phyloP scores from a whole-genome alignment of 1,140 invertebrate species.

The Colletes latitarsis region DNA sequence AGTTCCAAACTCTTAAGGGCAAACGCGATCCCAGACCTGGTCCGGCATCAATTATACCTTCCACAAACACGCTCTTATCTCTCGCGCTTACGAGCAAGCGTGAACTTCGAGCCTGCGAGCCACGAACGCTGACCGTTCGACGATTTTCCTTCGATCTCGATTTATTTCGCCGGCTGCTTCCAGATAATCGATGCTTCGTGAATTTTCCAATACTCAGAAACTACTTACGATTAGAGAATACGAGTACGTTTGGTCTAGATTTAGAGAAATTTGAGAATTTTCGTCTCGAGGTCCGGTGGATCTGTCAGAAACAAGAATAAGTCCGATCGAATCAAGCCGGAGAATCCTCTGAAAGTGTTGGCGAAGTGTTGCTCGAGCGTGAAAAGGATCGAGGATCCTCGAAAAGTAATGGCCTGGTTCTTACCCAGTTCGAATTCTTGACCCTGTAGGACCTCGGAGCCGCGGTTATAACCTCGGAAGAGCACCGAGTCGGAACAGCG shows the following conservation, averaged over 20 bases:
- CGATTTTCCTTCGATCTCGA: background rate
- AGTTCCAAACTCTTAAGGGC: slow-evolving; percentile 77
- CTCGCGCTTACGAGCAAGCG: slow-evolving; percentile 36
- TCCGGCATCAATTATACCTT: slow-evolving; percentile 78
- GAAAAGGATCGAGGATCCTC: slow-evolving; percentile 56
- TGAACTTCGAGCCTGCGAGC: slow-evolving; percentile 22
- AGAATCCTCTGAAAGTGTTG: slow-evolving; percentile 1
- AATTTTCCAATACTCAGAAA: too few species aligned
- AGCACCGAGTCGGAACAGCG: slow-evolving; percentile 68
- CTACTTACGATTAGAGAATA: too few species aligned
- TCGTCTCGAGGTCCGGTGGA: too few species aligned
- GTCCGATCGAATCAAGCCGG: background rate
- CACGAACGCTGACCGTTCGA: background rate
- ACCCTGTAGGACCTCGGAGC: slow-evolving; percentile 50
- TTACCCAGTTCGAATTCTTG: slow-evolving; percentile 65
- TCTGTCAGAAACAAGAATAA: background rate
- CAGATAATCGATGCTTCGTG: too few species aligned
- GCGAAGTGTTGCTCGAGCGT: slow-evolving; percentile 49
- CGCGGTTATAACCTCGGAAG: slow-evolving; percentile 62
- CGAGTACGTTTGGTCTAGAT: too few species aligned
- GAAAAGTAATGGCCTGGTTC: slow-evolving; percentile 66
- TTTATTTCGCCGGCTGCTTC: too few species aligned
- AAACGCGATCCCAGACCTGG: slow-evolving; percentile 67
- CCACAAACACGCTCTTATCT: slow-evolving; percentile 78
- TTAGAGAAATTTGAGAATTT: too few species aligned